Evolutionary conservation across 1,140 invertebrate species (phyloP), one percentile per base, ranked within the genome.

Genomic region (Trichonephila clavipes): DNA sequence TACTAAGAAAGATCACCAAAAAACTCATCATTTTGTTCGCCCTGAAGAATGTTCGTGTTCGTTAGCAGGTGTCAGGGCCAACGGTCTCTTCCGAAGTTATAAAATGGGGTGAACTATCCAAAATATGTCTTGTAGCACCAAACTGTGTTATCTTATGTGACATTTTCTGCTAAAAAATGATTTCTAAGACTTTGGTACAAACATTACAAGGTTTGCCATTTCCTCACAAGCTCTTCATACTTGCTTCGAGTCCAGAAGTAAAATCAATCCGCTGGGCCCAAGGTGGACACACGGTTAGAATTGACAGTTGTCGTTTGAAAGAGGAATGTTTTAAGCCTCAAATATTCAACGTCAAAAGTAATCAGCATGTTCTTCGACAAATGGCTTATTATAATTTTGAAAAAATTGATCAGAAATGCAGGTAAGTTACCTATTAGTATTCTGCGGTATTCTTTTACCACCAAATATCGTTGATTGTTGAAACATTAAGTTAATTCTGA

Each of bases 381-480:
- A n/a, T 90, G 5, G 59, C 72, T 7, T 90, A 90, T 44, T 90
- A 90, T n/a, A 72, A 90, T 19, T 90, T 90, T n/a, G 24, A 90
- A n/a, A 90, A 82, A 21, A 61, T 90, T 12, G 72, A 90, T 40
- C 51, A 82, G 8, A 90, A 90, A 40, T 34, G 16, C 0, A 90
- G 51, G 89, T 77, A 82, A 90, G 89, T 90, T 40, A 28, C n/a
- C 34, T 40, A 3, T 40, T 40, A 40, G 34, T 40, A 34, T 62
- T 61, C 8, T 87, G 12, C 16, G 16, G 34, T 58, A 51, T 51
- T 28, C 7, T 51, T 51, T 51, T 7, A 12, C 19, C 24, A 69
- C 3, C 5, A 51, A 51, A 51, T 0, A 51, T 51, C 51, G 10
- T 10, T 51, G 10, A 10, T 51, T 51, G 3, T 51, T 51, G 7